Conservation (phyloP, 2,888 invertebrate genomes). For the Chrysolina americana region DNA sequence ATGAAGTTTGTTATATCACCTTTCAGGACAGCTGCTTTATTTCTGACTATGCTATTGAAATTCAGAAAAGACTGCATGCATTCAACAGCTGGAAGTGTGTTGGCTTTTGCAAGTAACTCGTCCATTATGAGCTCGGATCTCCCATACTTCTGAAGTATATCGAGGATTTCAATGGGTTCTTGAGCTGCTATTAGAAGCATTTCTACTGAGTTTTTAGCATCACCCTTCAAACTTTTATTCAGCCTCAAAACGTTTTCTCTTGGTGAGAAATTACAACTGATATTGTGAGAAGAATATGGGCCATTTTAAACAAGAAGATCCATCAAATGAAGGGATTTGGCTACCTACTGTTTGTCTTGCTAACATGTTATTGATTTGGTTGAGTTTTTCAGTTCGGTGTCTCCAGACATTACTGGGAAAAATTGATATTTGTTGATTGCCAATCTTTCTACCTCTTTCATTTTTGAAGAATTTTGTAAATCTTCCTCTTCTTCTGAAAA, state of each 20-base stretch:
- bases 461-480: background rate
- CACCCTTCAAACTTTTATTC: slow-evolving; percentile 1
- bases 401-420: background rate
- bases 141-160: slow-evolving; percentile 6
- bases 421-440: too few species aligned
- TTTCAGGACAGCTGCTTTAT: too few species aligned
- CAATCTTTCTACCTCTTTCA: background rate
- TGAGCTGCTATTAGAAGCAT: slow-evolving; percentile 14
- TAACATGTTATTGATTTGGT: background rate
- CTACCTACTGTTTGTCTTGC: background rate
- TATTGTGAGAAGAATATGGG: background rate
- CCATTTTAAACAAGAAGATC: slow-evolving; percentile 2
- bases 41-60: too few species aligned
- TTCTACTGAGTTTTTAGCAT: background rate
- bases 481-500: background rate
- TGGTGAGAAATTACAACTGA: background rate
- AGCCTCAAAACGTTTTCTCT: too few species aligned
- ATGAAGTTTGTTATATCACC: too few species aligned
- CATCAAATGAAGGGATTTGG: too few species aligned
- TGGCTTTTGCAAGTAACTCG: slow-evolving; percentile 5
- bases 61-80: background rate
- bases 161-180: slow-evolving; percentile 1
- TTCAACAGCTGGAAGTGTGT: slow-evolving; percentile 8
- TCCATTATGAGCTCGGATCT: background rate
- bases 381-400: background rate